phyloP scores from a whole-genome alignment of 2,113 vertebrate species.

The Bettongia penicillata region DNA sequence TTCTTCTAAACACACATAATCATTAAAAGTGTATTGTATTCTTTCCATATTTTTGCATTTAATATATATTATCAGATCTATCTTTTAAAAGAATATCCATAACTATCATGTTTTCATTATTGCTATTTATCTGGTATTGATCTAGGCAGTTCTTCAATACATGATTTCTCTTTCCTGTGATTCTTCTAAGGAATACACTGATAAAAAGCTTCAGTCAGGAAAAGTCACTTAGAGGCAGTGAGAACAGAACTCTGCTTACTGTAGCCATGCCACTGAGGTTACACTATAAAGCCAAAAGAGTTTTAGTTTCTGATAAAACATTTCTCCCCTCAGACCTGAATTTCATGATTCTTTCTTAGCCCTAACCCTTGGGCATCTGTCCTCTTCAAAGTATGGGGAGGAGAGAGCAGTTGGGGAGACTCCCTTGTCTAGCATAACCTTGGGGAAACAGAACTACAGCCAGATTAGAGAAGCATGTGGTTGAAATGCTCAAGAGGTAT shows the following conservation, averaged over 20 bases:
- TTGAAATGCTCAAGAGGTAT: neutral
- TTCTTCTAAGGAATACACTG: neutral
- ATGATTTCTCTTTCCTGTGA: neutral
- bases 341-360: neutral
- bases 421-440: neutral
- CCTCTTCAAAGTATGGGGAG: neutral
- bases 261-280: neutral
- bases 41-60: neutral
- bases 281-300: neutral
- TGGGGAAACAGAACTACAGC: no score
- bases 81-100: neutral
- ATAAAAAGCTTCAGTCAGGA: neutral
- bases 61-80: constrained; percentile 19
- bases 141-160: neutral
- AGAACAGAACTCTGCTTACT: constrained; percentile 7
- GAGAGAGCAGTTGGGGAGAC: neutral
- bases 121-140: neutral
- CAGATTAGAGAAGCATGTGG: neutral
- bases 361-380: neutral
- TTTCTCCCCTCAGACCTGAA: neutral
- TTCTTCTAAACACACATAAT: neutral
- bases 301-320: neutral
- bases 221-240: neutral
- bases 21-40: neutral
- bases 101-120: neutral